phyloP scores from a whole-genome alignment of 53 echinoderm and acorn worm genomes.

The Mesocentrotus franciscanus region DNA sequence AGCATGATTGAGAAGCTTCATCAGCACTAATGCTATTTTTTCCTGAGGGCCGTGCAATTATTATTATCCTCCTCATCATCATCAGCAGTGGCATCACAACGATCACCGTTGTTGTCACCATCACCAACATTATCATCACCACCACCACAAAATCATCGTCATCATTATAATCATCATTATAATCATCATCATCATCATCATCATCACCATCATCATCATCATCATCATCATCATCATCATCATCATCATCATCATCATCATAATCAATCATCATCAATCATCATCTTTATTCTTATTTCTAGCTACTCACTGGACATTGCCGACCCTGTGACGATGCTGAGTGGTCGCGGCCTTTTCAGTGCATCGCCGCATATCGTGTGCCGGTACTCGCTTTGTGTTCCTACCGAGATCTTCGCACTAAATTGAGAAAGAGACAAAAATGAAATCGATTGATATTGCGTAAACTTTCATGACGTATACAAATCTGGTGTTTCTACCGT shows the following conservation, averaged over 20 bases:
- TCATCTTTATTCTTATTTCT: not conserved
- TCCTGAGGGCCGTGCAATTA: too few relatives aligned
- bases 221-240: slow-evolving; percentile 6
- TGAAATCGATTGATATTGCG: not conserved
- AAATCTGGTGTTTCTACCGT: too few relatives aligned
- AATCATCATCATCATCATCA: not conserved
- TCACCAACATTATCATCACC: slow-evolving; percentile 15
- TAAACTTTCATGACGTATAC: too few relatives aligned
- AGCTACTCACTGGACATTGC: slow-evolving; percentile 44
- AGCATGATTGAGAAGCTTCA: too few relatives aligned
- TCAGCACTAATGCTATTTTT: too few relatives aligned
- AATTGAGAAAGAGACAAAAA: not conserved
- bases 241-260: slow-evolving; percentile 16
- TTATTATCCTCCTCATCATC: not conserved
- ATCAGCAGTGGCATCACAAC: not conserved
- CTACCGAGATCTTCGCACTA: slow-evolving; percentile 58
- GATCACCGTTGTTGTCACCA: not conserved
- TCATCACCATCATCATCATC: not conserved
- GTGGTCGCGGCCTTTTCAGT: slow-evolving; percentile 53
- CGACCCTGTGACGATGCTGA: slow-evolving; percentile 61
- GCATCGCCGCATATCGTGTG: slow-evolving; percentile 63
- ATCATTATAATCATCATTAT: not conserved
- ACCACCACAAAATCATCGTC: not conserved
- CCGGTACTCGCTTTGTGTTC: slow-evolving; percentile 61
- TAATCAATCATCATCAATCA: slow-evolving; percentile 11